These are phyloP conservation scores for Cyprinodon tularosa DNA, from an alignment of 2,113 vertebrate species.

Conservation along the genomic window DNA sequence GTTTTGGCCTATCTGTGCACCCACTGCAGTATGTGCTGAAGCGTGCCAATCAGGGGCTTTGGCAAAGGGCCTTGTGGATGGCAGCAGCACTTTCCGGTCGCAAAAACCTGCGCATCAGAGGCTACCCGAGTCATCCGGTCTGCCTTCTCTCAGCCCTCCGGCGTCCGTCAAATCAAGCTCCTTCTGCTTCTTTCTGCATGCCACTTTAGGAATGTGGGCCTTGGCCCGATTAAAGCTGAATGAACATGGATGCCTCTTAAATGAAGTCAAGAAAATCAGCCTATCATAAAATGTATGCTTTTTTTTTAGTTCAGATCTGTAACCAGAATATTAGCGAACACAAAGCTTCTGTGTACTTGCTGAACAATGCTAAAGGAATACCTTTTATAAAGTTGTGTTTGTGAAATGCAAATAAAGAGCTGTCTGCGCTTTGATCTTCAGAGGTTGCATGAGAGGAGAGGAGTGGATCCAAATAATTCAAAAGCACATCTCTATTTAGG, in stretches of 20 bases:
- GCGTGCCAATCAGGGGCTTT: slow-evolving; percentile 57
- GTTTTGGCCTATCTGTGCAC: slow-evolving; percentile 40
- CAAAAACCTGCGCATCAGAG: slow-evolving; percentile 69
- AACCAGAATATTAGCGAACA: not conserved
- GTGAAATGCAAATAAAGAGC: slow-evolving; percentile 3
- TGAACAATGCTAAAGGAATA: not conserved
- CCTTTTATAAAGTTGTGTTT: not conserved
- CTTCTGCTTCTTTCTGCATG: slow-evolving; percentile 44
- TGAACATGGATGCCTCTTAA: slow-evolving; percentile 13
- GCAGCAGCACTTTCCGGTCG: slow-evolving; percentile 55
- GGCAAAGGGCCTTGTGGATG: slow-evolving; percentile 44
- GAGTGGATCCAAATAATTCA: slow-evolving; percentile 26
- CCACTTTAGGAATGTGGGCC: slow-evolving; percentile 38
- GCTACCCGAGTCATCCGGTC: slow-evolving; percentile 77
- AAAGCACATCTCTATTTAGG: slow-evolving; percentile 13
- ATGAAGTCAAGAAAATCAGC: slow-evolving; percentile 5
- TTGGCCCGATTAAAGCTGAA: slow-evolving; percentile 37
- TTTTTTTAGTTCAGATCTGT: not conserved
- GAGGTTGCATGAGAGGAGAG: not conserved
- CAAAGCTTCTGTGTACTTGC: not conserved
- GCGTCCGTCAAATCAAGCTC: slow-evolving; percentile 54
- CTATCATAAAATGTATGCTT: not conserved
- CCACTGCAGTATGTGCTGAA: slow-evolving; percentile 48
- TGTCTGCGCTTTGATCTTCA: slow-evolving; percentile 13
- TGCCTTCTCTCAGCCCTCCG: slow-evolving; percentile 60